Conservation (phyloP, 1,140 invertebrate genomes). For the Sarcophaga bullata region DNA sequence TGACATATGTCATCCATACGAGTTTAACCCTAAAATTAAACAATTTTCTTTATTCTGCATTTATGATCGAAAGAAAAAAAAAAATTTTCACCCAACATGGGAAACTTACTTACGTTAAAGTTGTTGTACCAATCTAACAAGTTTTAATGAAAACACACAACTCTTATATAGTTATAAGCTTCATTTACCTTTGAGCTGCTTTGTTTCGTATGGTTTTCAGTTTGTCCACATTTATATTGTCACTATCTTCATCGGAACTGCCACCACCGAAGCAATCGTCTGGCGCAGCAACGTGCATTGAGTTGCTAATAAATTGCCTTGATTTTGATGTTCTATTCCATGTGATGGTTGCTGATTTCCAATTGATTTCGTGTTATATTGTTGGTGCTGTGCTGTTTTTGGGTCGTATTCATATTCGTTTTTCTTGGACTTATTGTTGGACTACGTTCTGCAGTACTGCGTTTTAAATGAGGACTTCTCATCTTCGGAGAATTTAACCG, state of each 20-base stretch:
- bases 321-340: conserved; percentile 35
- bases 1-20: no score
- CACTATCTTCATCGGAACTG: conserved; percentile 59
- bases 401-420: conserved; percentile 11
- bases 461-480: conserved; percentile 57
- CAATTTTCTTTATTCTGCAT: no score
- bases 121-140: not conserved
- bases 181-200: conserved; percentile 61
- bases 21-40: no score
- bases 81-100: no score
- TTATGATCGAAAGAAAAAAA: no score
- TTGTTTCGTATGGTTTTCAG: conserved; percentile 65
- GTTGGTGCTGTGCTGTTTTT: conserved; percentile 30
- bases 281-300: conserved; percentile 42
- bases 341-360: not conserved
- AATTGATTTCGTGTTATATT: conserved; percentile 20
- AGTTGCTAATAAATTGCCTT: conserved; percentile 41
- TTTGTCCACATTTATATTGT: conserved; percentile 66
- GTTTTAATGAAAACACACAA: not conserved
- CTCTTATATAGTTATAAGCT: not conserved
- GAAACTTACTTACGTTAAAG: no score
- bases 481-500: conserved; percentile 62
- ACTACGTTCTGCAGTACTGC: conserved; percentile 50
- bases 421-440: conserved; percentile 59
- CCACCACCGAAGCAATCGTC: conserved; percentile 46